These are phyloP conservation scores for Melanotaenia boesemani DNA, from an alignment of 2,797 vertebrate genomes.

Conservation along the genomic window DNA sequence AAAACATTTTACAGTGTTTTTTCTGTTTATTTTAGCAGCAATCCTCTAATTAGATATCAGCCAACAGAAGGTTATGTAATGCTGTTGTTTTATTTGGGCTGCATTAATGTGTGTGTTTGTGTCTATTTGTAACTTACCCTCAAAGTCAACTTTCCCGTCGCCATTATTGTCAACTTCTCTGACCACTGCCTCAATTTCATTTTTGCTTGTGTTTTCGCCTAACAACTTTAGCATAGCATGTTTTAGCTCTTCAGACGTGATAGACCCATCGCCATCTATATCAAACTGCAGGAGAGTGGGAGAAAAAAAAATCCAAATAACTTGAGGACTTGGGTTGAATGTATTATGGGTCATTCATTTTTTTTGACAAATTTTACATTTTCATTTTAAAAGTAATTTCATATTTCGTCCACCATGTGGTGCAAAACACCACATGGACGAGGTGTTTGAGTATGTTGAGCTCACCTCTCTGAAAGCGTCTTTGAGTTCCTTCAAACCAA, in stretches of 20 bases:
- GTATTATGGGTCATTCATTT: not conserved
- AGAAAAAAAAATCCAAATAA: not conserved
- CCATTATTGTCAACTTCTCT: conserved; percentile 92
- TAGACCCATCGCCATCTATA: conserved; percentile 92
- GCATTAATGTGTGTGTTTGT: not conserved
- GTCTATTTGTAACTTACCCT: conserved; percentile 85
- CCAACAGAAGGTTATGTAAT: conserved; percentile 3
- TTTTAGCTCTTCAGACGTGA: conserved; percentile 91
- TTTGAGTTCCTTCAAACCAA: conserved; percentile 84
- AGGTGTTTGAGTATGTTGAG: not conserved
- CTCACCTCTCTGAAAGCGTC: conserved; percentile 84
- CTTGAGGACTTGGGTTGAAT: not conserved
- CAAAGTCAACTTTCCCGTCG: conserved; percentile 95
- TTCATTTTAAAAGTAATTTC: not conserved
- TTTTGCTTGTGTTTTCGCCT: conserved; percentile 88
- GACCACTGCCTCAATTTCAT: conserved; percentile 93
- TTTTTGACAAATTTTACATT: not conserved
- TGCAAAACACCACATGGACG: conserved; percentile 21
- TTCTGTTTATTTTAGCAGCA: not conserved
- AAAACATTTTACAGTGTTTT: not conserved
- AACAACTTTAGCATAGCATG: conserved; percentile 92
- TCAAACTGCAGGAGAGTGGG: conserved; percentile 85
- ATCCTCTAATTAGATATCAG: not conserved
- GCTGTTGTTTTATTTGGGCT: not conserved
- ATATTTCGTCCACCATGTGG: conserved; percentile 34